These are phyloP conservation scores for Agonopterix arenella DNA, from an alignment of 2,888 invertebrate genomes.

Conservation along the genomic window DNA sequence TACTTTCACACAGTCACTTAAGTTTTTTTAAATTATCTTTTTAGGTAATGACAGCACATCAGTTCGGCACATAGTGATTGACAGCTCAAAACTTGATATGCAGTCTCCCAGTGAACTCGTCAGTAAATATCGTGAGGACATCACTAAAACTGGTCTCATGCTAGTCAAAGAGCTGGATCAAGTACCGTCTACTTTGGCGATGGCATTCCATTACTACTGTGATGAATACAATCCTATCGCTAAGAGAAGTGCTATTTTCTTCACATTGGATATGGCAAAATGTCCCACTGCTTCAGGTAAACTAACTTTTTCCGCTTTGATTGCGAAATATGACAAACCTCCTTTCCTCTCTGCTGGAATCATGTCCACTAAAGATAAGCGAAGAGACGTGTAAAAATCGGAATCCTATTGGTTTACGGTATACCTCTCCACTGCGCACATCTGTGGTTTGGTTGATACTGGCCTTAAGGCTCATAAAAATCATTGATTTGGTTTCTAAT, in stretches of 20 bases:
- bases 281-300: constrained; percentile 42
- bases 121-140: constrained; percentile 36
- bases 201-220: constrained; percentile 71
- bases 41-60: constrained; percentile 46
- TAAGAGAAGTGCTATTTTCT: constrained; percentile 61
- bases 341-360: too few relatives aligned
- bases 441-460: too few relatives aligned
- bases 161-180: constrained; percentile 52
- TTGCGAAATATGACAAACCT: too few relatives aligned
- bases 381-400: too few relatives aligned
- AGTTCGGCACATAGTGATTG: constrained; percentile 38
- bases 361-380: too few relatives aligned
- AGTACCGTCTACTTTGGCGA: constrained; percentile 55
- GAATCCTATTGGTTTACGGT: too few relatives aligned
- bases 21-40: constrained; percentile 7
- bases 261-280: constrained; percentile 53
- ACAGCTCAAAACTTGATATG: constrained; percentile 39
- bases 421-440: too few relatives aligned
- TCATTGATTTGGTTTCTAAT: too few relatives aligned
- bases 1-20: too few relatives aligned
- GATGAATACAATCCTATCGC: constrained; percentile 66
- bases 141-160: constrained; percentile 52
- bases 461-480: too few relatives aligned
- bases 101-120: constrained; percentile 48
- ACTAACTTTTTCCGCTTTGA: not conserved